These are phyloP conservation scores for Papilio gigon DNA, from an alignment of 2,888 invertebrate species.

Conservation along the genomic window DNA sequence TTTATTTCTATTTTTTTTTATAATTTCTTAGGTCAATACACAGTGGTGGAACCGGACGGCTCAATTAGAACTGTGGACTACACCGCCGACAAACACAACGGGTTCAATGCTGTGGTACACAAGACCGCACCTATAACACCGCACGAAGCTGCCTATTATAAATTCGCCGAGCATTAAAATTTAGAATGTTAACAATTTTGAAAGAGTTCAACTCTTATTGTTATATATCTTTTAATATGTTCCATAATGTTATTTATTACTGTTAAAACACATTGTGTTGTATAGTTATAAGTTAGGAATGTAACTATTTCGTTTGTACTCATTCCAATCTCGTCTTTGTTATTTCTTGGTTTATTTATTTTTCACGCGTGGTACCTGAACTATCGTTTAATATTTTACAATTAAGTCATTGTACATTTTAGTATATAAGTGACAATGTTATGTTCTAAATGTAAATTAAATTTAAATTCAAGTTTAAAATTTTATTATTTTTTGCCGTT, in stretches of 20 bases:
- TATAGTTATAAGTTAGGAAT: conserved; percentile 27
- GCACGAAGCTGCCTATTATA: conserved; percentile 65
- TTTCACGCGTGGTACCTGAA: conserved; percentile 35
- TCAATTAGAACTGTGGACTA: conserved; percentile 79
- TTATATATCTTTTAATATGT: background rate
- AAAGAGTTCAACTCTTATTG: background rate
- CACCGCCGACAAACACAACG: conserved; percentile 78
- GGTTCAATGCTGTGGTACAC: conserved; percentile 79
- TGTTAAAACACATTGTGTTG: background rate
- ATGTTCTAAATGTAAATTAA: conserved; percentile 12
- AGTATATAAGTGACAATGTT: conserved; percentile 24
- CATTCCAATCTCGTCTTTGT: conserved; percentile 12
- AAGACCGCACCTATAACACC: conserved; percentile 73
- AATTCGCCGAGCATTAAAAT: conserved; percentile 32
- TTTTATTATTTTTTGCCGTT: background rate
- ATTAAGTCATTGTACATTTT: conserved; percentile 15
- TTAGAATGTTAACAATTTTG: conserved; percentile 22
- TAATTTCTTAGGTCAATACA: conserved; percentile 75
- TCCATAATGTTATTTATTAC: conserved; percentile 31
- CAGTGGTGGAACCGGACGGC: conserved; percentile 78
- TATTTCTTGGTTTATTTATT: conserved; percentile 34
- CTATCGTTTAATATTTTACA: conserved; percentile 14
- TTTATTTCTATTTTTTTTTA: background rate
- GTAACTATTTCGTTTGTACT: background rate
- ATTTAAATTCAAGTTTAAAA: background rate